Percentiles rank a stretch among this genome's conserved stretches.
These are phyloP conservation scores for Galerucella nymphaeae DNA, from an alignment of 2,888 invertebrate species.

Conservation along the genomic window DNA sequence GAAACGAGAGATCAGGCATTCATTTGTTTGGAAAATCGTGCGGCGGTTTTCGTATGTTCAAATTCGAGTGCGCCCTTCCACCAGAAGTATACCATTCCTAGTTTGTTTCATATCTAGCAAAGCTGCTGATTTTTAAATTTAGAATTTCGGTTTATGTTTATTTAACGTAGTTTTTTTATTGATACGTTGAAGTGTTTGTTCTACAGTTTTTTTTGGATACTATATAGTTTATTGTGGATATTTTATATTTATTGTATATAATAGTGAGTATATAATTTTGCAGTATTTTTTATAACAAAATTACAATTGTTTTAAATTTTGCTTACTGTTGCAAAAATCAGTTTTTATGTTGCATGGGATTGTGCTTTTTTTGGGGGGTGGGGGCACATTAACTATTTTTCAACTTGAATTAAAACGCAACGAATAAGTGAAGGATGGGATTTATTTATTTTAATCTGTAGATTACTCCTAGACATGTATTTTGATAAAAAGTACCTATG, in stretches of 20 bases:
- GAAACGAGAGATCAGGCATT: conserved; percentile 3
- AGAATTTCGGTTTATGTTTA: background rate
- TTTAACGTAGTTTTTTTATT: background rate
- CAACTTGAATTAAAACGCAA: too few species aligned
- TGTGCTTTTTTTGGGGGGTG: too few species aligned
- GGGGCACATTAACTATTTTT: too few species aligned
- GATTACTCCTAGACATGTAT: too few species aligned
- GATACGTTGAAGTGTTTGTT: background rate
- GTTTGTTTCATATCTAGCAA: conserved; percentile 1
- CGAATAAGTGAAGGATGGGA: too few species aligned
- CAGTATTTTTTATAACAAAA: too few species aligned
- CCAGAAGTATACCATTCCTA: conserved; percentile 9
- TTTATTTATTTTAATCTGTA: too few species aligned
- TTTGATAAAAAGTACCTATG: too few species aligned
- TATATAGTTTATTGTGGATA: conserved; percentile 4
- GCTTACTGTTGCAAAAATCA: too few species aligned
- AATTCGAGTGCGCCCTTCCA: background rate
- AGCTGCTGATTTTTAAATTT: background rate
- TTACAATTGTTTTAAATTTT: too few species aligned
- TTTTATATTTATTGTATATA: background rate
- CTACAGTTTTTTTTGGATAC: conserved; percentile 2
- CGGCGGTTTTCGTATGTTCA: conserved; percentile 1
- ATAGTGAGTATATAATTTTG: conserved; percentile 1
- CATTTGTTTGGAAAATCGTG: conserved; percentile 15
- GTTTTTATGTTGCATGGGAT: too few species aligned